Evolutionary conservation across 2,113 vertebrate species (phyloP), one percentile per base, ranked within the genome.

Genomic region (Calonectris borealis): DNA sequence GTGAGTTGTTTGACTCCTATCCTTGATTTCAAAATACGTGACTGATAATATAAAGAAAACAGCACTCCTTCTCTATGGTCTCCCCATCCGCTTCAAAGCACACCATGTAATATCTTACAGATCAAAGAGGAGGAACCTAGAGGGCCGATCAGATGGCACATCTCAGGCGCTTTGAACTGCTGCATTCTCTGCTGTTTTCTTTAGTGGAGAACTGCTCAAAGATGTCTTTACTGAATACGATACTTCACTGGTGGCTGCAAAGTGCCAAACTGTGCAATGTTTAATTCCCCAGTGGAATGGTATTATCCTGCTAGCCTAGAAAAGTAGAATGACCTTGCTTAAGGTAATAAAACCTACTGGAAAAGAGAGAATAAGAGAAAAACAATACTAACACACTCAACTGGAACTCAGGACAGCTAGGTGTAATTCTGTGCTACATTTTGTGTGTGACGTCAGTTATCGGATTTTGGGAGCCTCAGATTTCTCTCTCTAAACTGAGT

Each of bases 91-190:
- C 69, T 62, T 71, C 58, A 57, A 51, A 62, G 68, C 17, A 8
- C 46, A 3, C 40, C 40, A 1, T 22, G 54, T 4, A 55, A 10
- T 1, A 3, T 4, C 52, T 4, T 0, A 12, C 21, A 24, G 60
- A 51, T 44, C 60, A 57, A 16, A 85, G 68, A 42, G 60, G 54
- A 48, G 61, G 62, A 27, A 48, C 15, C 36, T 17, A 2, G 26
- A 15, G 36, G 54, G 61, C 54, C 7, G 6, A 36, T n/a, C n/a
- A 3, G 32, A 10, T 3, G n/a, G 54, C 25, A 8, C 46, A 55
- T 8, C 52, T 21, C 5, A 1, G 42, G 38, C 0, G 3, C 61
- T 69, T 7, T 29, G 61, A 68, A 26, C 60, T 29, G 72, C 73
- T 9, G 40, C 40, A 2, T 24, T 40, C 60, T 40, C 65, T 18